These are phyloP conservation scores for Actenoides lindsayi DNA, from an alignment of 2,113 vertebrate species.

Conservation along the genomic window DNA sequence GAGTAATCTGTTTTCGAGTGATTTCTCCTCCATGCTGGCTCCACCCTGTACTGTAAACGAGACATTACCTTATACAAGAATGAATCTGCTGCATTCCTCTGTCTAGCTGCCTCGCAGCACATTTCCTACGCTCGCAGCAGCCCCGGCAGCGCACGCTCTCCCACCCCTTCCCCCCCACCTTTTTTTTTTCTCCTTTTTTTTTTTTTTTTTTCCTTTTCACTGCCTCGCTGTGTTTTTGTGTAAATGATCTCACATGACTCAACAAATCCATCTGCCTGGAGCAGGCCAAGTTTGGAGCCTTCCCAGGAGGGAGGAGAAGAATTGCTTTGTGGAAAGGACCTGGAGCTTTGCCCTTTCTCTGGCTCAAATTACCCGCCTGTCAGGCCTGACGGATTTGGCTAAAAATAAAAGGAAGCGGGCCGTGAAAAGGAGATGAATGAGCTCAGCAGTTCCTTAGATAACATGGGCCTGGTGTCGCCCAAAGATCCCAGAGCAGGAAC, in stretches of 20 bases:
- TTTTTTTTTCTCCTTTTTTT: background rate
- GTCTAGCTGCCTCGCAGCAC: slow-evolving; percentile 81
- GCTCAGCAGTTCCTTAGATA: slow-evolving; percentile 81
- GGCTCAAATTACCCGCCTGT: slow-evolving; percentile 92
- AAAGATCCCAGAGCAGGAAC: slow-evolving; percentile 76
- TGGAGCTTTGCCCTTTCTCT: slow-evolving; percentile 86
- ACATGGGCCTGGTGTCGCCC: slow-evolving; percentile 73
- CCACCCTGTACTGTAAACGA: slow-evolving; percentile 83
- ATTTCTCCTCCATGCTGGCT: slow-evolving; percentile 79
- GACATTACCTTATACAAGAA: slow-evolving; percentile 98
- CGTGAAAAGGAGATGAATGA: slow-evolving; percentile 89
- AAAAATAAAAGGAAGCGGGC: slow-evolving; percentile 94
- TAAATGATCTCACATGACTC: slow-evolving; percentile 98
- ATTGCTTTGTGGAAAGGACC: slow-evolving; percentile 87
- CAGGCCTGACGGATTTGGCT: slow-evolving; percentile 93
- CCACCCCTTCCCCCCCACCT: slow-evolving; percentile 43
- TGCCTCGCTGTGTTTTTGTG: slow-evolving; percentile 85
- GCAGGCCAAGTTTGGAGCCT: slow-evolving; percentile 83
- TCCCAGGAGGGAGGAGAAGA: slow-evolving; percentile 87
- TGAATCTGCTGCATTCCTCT: slow-evolving; percentile 81
- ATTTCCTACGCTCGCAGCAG: slow-evolving; percentile 76
- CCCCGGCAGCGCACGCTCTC: slow-evolving; percentile 47
- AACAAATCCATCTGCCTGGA: slow-evolving; percentile 89
- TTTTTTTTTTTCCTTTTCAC: slow-evolving; percentile 59
- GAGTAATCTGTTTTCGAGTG: slow-evolving; percentile 80